These are phyloP conservation scores for Aphodius sticticus DNA, from an alignment of 2,888 invertebrate genomes.

Conservation along the genomic window DNA sequence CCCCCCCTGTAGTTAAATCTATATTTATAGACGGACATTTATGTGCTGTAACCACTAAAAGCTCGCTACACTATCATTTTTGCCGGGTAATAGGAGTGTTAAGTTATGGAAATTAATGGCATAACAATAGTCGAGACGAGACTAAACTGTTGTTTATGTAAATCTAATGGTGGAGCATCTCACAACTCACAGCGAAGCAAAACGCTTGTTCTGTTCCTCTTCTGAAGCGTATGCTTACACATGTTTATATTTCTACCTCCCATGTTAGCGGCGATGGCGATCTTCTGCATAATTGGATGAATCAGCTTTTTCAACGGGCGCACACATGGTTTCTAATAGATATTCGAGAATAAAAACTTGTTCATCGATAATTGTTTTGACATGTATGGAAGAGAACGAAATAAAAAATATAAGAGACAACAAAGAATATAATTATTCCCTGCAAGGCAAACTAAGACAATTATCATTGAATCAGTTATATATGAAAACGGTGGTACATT, in stretches of 20 bases:
- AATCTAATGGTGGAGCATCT: slow-evolving; percentile 19
- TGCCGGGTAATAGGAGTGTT: background rate
- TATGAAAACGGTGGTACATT: no score
- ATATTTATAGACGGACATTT: background rate
- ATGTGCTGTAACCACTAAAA: background rate
- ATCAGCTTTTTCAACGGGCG: background rate
- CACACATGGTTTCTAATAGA: background rate
- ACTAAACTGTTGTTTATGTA: slow-evolving; percentile 22
- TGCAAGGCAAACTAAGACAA: no score
- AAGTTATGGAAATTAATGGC: slow-evolving; percentile 23
- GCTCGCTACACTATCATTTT: background rate
- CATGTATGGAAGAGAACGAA: no score
- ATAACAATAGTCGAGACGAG: slow-evolving; percentile 18
- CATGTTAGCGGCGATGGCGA: slow-evolving; percentile 8
- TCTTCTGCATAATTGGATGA: slow-evolving; percentile 19
- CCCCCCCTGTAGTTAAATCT: background rate
- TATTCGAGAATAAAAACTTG: background rate
- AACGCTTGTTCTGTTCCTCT: background rate
- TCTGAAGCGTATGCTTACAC: background rate
- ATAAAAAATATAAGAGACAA: no score
- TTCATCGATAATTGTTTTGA: background rate
- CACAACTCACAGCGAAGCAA: slow-evolving; percentile 11
- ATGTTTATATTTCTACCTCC: background rate
- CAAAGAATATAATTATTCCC: no score
- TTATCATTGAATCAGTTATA: no score